Conservation (phyloP, 1,140 invertebrate species). For the Drosophila tristis region DNA sequence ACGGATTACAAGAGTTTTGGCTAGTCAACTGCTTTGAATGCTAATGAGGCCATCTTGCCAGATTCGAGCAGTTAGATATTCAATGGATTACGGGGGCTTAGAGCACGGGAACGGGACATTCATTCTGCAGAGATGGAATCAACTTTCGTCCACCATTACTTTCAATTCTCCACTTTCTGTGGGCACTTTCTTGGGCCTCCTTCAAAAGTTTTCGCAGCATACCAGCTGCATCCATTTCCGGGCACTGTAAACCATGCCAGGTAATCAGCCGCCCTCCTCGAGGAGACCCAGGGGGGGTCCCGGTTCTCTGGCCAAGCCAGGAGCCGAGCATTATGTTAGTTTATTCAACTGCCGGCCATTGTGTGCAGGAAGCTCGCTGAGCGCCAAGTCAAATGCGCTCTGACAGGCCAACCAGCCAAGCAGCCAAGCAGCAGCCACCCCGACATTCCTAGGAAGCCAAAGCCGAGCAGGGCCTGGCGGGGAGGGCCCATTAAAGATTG, state of each 20-base stretch:
- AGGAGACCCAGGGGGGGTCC: neutral
- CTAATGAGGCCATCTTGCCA: slow-evolving; percentile 31
- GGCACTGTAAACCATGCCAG: slow-evolving; percentile 18
- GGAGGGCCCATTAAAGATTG: slow-evolving; percentile 73
- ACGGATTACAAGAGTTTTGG: slow-evolving; percentile 33
- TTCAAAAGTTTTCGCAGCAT: slow-evolving; percentile 43
- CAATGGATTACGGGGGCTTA: slow-evolving; percentile 21
- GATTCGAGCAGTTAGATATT: slow-evolving; percentile 30
- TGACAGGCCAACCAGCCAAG: slow-evolving; percentile 48
- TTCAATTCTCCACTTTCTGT: slow-evolving; percentile 29
- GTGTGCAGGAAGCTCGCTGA: slow-evolving; percentile 41
- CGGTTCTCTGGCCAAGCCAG: neutral
- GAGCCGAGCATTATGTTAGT: slow-evolving; percentile 36
- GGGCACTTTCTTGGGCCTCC: neutral
- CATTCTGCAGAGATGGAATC: neutral
- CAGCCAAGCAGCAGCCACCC: neutral
- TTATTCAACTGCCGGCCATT: slow-evolving; percentile 49
- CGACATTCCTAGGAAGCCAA: neutral
- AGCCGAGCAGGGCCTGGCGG: neutral
- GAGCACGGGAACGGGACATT: neutral
- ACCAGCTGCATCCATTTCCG: slow-evolving; percentile 24
- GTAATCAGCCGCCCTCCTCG: slow-evolving; percentile 31
- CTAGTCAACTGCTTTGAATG: slow-evolving; percentile 31
- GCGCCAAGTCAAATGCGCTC: slow-evolving; percentile 62
- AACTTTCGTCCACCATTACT: slow-evolving; percentile 18